Conservation (phyloP, 2,113 vertebrate genomes). For the Cephalopterus ornatus region DNA sequence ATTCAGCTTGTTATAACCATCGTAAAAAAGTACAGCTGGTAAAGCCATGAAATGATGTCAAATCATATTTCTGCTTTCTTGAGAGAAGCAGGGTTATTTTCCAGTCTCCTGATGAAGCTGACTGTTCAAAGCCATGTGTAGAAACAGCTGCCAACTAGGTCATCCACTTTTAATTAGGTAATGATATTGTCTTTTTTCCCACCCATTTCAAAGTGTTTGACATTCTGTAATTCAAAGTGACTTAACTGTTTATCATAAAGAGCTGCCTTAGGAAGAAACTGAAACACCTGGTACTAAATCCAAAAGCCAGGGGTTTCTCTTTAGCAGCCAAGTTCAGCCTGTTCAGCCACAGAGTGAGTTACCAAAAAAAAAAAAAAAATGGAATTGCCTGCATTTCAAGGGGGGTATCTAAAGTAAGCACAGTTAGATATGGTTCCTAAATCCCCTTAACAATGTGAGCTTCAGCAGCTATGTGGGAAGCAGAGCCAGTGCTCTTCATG, state of each 20-base stretch:
- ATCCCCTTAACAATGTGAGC: neutral
- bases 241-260: conserved; percentile 44
- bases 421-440: neutral
- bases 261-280: conserved; percentile 1
- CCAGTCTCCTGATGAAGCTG: conserved; percentile 58
- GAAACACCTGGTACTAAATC: neutral
- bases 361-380: neutral
- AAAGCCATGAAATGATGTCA: conserved; percentile 78
- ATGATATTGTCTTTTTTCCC: conserved; percentile 36
- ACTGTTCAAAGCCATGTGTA: conserved; percentile 37
- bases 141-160: conserved; percentile 59
- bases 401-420: neutral
- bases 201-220: conserved; percentile 18
- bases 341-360: neutral
- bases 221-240: conserved; percentile 38
- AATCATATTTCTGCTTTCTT: conserved; percentile 70
- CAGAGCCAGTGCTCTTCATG: neutral
- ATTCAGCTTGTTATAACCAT: conserved; percentile 68
- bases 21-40: conserved; percentile 74
- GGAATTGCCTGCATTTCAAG: neutral
- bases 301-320: neutral
- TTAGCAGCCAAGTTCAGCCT: neutral
- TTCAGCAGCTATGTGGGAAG: neutral
- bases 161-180: conserved; percentile 42
- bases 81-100: conserved; percentile 69